phyloP scores from a whole-genome alignment of 2,888 invertebrate genomes.

The Diarsia mendica region DNA sequence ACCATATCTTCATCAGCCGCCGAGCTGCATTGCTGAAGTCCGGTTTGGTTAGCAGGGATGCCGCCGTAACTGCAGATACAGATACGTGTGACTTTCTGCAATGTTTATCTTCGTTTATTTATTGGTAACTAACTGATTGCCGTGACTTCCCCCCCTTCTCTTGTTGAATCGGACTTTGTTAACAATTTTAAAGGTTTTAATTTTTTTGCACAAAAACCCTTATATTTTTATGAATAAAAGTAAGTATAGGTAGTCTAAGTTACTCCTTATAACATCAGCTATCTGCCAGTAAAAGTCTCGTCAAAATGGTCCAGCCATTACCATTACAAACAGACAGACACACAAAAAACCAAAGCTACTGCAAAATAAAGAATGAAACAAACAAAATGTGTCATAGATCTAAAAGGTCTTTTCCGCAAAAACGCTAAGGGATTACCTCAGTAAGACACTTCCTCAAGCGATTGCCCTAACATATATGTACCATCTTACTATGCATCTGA shows the following conservation, averaged over 20 bases:
- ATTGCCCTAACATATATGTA: slow-evolving; percentile 24
- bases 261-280: no score
- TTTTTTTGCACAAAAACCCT: no score
- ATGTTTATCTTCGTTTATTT: neutral
- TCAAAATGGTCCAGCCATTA: no score
- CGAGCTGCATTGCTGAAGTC: neutral
- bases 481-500: slow-evolving; percentile 37
- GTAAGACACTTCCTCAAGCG: slow-evolving; percentile 30
- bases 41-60: slow-evolving; percentile 6
- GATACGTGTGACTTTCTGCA: neutral
- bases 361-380: neutral
- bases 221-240: no score
- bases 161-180: no score
- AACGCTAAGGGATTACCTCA: slow-evolving; percentile 1
- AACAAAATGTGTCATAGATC: neutral
- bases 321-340: no score
- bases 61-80: neutral
- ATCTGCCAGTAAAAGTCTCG: no score
- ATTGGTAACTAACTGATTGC: neutral
- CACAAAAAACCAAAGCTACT: no score
- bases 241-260: no score
- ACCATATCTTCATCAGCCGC: neutral
- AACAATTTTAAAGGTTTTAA: no score
- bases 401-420: slow-evolving; percentile 9
- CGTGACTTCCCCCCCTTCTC: no score